Evolutionary conservation across 2,113 vertebrate species (phyloP), one percentile per base, ranked within the genome.

Genomic region (Thomomys bottae): DNA sequence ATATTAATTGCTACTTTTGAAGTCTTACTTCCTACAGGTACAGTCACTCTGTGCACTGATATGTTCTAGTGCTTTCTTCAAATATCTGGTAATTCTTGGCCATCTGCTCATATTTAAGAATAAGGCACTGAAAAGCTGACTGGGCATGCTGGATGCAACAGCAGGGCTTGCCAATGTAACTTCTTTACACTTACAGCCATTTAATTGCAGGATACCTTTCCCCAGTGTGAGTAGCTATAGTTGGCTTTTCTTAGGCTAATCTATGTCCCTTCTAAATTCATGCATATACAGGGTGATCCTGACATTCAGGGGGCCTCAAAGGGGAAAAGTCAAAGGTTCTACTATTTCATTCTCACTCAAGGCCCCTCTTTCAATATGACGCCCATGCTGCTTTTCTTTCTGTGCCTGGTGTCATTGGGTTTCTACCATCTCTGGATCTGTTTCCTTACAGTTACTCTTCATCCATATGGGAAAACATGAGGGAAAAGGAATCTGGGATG

Each of bases 1-100:
- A 72, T 57, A 45, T 70, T 77, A 73, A 70, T 76, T 79, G 14
- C 64, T 79, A 89, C 32, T 88, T 91, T 67, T 80, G 76, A 95
- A 84, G 84, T 80, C 67, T 54, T 71, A 1, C 71, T 88, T 87
- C 57, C 75, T 76, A 72, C 4, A 20, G 2, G 20, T 40, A 59
- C 76, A 85, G 95, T 87, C 93, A 63, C 85, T 86, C 76, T 72
- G 20, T 42, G 63, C 20, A 5, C 2, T 45, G 49, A 23, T 26
- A 36, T 20, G 14, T n/a, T 77, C 45, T 86, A 49, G 54, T 18
- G 67, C 57, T 73, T 85, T 76, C 59, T 72, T 59, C 3, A 9
- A 42, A 68, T 40, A 24, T 49, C 84, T 28, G 11, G 21, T 68
- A 73, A 80, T 81, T 72, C 76, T 84, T 71, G 61, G 38, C 89